Evolutionary conservation across 2,113 vertebrate genomes (phyloP).

Genomic region (Petaurus breviceps): DNA sequence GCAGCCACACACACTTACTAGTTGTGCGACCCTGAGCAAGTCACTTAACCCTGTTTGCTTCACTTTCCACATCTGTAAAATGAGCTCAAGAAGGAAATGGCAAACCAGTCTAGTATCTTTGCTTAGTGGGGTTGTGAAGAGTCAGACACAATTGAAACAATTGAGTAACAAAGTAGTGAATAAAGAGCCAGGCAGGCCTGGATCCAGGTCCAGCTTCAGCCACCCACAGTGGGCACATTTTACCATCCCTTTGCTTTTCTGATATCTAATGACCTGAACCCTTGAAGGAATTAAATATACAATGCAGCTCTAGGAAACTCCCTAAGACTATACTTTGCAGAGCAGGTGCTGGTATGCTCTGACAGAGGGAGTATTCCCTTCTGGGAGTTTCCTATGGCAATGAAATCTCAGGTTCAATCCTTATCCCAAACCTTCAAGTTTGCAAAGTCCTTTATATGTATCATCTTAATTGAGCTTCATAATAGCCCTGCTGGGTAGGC

Average conservation of each 20-base stretch:
- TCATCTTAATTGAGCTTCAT: background rate
- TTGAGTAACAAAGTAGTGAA: background rate
- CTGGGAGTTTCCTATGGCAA: too few relatives aligned
- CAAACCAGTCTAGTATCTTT: background rate
- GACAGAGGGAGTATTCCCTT: too few relatives aligned
- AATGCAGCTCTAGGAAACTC: background rate
- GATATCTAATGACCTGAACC: background rate
- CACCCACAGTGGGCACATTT: too few relatives aligned
- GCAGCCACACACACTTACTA: background rate
- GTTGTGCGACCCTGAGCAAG: background rate
- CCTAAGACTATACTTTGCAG: background rate
- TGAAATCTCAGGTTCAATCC: background rate
- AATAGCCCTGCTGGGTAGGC: background rate
- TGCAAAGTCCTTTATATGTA: background rate
- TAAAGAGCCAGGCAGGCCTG: background rate
- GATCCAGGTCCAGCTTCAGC: background rate
- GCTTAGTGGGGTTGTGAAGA: background rate
- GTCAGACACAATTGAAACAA: background rate
- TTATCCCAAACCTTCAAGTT: background rate
- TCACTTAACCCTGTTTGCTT: background rate
- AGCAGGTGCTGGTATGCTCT: background rate
- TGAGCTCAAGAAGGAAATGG: background rate
- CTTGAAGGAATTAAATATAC: background rate
- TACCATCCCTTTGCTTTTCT: too few relatives aligned
- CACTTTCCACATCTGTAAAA: background rate